A percentile compares a stretch with the other conserved stretches of the same genome.
These are phyloP conservation scores for Macaria liturata DNA, from an alignment of 2,888 invertebrate genomes.

Conservation along the genomic window DNA sequence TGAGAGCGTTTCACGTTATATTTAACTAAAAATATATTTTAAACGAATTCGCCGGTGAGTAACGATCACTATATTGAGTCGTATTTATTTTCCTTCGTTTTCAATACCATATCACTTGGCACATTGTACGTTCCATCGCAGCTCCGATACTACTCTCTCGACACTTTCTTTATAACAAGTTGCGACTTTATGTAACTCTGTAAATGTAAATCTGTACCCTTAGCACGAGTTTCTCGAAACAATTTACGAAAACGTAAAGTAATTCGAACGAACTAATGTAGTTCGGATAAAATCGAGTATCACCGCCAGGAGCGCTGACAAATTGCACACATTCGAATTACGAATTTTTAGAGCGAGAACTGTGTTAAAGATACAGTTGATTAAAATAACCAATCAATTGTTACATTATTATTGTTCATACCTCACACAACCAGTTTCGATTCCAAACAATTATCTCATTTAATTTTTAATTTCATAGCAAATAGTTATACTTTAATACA, in stretches of 20 bases:
- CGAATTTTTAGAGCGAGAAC: no score
- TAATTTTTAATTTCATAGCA: conserved; percentile 4
- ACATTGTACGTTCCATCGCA: conserved; percentile 18
- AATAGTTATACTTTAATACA: background rate
- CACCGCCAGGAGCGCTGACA: no score
- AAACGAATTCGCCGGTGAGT: background rate
- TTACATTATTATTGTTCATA: conserved; percentile 2
- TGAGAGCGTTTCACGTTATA: conserved; percentile 32
- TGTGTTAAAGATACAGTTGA: no score
- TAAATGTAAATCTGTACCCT: background rate
- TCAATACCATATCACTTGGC: conserved; percentile 23
- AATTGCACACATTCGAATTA: no score
- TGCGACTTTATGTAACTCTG: background rate
- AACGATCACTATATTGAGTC: background rate
- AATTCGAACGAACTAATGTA: no score
- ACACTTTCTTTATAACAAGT: no score
- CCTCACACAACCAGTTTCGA: conserved; percentile 13
- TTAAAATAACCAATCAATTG: no score
- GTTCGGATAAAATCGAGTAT: no score
- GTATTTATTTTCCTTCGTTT: conserved; percentile 1
- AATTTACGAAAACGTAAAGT: no score
- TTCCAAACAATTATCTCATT: conserved; percentile 13
- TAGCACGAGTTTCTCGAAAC: no score
- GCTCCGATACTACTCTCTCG: no score
- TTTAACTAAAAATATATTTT: conserved; percentile 35